Evolutionary conservation across 1,140 invertebrate species (phyloP).

Genomic region (Bradysia coprophila): DNA sequence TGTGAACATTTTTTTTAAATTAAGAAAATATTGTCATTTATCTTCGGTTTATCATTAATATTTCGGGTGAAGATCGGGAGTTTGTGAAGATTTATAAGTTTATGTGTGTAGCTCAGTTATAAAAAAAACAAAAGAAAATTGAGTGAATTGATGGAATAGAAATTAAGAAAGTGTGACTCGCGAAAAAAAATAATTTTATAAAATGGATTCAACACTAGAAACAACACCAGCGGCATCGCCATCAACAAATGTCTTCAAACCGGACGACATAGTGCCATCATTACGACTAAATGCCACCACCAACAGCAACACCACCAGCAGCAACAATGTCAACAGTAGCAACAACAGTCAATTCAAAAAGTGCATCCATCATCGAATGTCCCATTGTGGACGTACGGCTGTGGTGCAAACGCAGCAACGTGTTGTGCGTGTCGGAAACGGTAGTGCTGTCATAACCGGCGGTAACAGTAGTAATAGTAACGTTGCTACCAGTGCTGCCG

Average conservation of each 20-base stretch:
- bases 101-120: no score
- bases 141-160: no score
- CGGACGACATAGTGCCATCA: slow-evolving; percentile 3
- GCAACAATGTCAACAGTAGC: not conserved
- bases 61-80: no score
- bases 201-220: slow-evolving; percentile 1
- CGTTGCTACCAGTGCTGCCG: not conserved
- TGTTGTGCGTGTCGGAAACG: slow-evolving; percentile 5
- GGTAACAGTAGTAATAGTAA: not conserved
- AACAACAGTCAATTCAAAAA: not conserved
- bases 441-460: not conserved
- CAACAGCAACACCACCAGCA: not conserved
- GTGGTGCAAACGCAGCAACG: not conserved
- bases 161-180: no score
- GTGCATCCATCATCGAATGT: not conserved
- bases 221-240: slow-evolving; percentile 4
- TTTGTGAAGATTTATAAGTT: no score
- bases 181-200: no score
- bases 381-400: not conserved
- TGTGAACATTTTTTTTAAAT: no score
- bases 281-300: not conserved
- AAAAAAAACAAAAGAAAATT: no score
- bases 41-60: no score
- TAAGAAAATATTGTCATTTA: no score
- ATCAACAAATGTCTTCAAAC: not conserved